phyloP scores from a whole-genome alignment of 2,113 vertebrate genomes.

The Muntiacus reevesi region DNA sequence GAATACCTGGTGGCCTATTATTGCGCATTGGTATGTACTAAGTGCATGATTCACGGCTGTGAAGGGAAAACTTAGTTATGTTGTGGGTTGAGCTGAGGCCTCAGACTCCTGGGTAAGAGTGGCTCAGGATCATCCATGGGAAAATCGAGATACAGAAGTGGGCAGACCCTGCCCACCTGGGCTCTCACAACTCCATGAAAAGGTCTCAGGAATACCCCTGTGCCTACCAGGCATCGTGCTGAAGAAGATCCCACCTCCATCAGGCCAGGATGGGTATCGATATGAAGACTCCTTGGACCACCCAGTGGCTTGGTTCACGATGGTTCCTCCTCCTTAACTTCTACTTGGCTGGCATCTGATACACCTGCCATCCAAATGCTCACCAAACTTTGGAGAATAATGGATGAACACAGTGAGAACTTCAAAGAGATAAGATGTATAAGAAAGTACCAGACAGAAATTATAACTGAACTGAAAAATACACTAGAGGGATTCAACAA shows the following conservation, averaged over 20 bases:
- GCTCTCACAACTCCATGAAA: not conserved
- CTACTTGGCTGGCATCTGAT: not conserved
- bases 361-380: not conserved
- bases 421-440: not conserved
- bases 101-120: not conserved
- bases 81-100: not conserved
- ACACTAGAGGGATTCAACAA: not conserved
- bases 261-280: not conserved
- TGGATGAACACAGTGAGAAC: not conserved
- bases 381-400: not conserved
- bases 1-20: not conserved
- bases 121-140: not conserved
- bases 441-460: not conserved
- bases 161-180: not conserved
- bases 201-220: not conserved
- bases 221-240: not conserved
- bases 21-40: not conserved
- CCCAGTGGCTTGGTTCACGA: not conserved
- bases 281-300: not conserved
- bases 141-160: not conserved
- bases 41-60: not conserved
- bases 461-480: not conserved
- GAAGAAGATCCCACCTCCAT: too few relatives aligned
- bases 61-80: not conserved
- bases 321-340: not conserved